Base-by-base conservation (phyloP, 2,888 invertebrate species). In the Tigriopus californicus region DNA sequence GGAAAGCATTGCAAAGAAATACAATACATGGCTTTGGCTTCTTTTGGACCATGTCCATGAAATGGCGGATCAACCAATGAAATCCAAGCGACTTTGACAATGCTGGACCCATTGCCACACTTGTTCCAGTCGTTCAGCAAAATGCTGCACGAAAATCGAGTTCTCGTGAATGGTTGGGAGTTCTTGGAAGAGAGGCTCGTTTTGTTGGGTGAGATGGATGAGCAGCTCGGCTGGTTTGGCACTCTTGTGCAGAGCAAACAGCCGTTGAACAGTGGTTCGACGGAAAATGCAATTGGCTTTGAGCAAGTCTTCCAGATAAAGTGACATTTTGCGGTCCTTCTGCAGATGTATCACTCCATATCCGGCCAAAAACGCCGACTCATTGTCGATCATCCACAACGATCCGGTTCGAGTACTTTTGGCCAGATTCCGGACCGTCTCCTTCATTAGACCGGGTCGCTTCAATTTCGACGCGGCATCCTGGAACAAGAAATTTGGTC, bases 301-400 rank as follows among this genome's bases (percentile, higher is more conserved):
- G 44, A 71, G 65, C 67, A 69, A 68, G 12, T 44, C 33, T 18
- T 13, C 20, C 58, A 57, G 61, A 61, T 61, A 61, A 18, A 41
- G 24, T 58, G 62, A 71, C 70, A 22, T 66, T 61, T 40, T 64
- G 55, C 61, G 62, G 25, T 55, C 63, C 47, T 47, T 48, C 15
- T 58, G 44, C 1, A 61, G 51, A 54, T 70, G 69, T 40, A 72
- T 62, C 1, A 71, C 63, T 13, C 68, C 67, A 60, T 72, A 72
- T 8, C 68, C 69, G 62, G 71, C 71, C 20, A 72, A 59, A 2
- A 72, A 64, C 1, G 71, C 72, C 57, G 71, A 70, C 61, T 72
- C 72, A 61, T 72, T 72, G 66, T 72, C 72, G 12, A 72, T 69
- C 5, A 72, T 65, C 71, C 71, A 71, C 13, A 72, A 64, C 59